Percentiles rank a stretch among this genome's conserved stretches.
Evolutionary conservation across 2,113 vertebrate genomes (phyloP).

Genomic region (Podiceps cristatus): DNA sequence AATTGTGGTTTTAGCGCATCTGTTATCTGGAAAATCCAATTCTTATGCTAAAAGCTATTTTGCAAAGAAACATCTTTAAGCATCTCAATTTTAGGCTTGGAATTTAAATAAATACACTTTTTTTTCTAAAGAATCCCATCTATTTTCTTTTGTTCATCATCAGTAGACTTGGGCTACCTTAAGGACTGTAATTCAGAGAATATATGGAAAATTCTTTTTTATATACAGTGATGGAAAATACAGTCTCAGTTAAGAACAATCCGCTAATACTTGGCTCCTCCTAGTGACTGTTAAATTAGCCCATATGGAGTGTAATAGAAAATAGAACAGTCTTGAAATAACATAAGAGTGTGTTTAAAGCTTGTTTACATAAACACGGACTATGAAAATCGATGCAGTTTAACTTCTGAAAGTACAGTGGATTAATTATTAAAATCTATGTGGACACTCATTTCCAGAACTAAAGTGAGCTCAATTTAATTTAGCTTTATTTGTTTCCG

Average conservation of each 20-base stretch:
- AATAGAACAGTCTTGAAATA: constrained; percentile 56
- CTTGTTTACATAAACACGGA: constrained; percentile 41
- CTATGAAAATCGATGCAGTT: constrained; percentile 36
- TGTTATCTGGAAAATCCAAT: constrained; percentile 47
- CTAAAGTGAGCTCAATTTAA: constrained; percentile 27
- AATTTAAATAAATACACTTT: neutral
- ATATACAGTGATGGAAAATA: neutral
- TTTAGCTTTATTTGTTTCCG: constrained; percentile 40
- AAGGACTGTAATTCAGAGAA: neutral
- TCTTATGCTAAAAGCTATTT: constrained; percentile 11
- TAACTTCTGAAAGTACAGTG: constrained; percentile 10
- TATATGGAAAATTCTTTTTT: neutral
- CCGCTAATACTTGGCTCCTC: constrained; percentile 46
- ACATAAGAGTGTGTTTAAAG: neutral
- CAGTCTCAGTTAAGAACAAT: neutral
- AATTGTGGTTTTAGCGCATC: constrained; percentile 11
- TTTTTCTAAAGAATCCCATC: neutral
- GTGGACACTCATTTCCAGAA: neutral
- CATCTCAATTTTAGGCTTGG: neutral
- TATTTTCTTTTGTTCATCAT: neutral
- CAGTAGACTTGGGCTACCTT: neutral
- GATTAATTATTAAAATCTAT: constrained; percentile 39
- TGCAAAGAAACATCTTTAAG: neutral
- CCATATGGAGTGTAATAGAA: constrained; percentile 58
- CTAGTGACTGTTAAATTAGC: constrained; percentile 48